These are phyloP conservation scores for Tribolium castaneum DNA, from an alignment of 1,140 invertebrate genomes.

Conservation along the genomic window DNA sequence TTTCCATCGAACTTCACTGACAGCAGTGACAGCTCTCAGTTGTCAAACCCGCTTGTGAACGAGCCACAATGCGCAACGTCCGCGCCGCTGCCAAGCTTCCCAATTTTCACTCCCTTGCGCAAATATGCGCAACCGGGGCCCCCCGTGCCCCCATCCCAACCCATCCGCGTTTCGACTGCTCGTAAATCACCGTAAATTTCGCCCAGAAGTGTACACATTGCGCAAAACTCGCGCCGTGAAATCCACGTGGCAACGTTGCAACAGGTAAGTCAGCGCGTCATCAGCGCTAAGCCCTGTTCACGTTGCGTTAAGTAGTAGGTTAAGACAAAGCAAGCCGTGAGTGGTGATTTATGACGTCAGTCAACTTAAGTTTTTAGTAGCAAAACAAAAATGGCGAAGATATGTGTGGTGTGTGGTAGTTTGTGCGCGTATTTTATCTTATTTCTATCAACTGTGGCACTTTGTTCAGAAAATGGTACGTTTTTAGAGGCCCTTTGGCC, in stretches of 20 bases:
- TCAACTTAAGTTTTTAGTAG: slow-evolving; percentile 43
- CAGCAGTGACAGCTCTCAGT: neutral
- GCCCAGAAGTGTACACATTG: neutral
- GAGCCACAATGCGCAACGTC: slow-evolving; percentile 1
- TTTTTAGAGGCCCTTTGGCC: neutral
- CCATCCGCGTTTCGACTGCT: neutral
- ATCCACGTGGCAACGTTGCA: neutral
- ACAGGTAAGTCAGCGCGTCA: neutral
- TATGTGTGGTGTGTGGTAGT: slow-evolving; percentile 39
- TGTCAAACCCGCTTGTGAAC: slow-evolving; percentile 4
- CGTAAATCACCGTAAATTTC: neutral
- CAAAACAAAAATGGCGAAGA: slow-evolving; percentile 49
- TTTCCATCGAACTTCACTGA: neutral
- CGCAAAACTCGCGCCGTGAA: neutral
- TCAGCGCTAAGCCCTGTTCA: neutral
- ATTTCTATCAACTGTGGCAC: slow-evolving; percentile 32
- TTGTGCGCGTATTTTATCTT: slow-evolving; percentile 47
- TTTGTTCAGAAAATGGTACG: slow-evolving; percentile 39
- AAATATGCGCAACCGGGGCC: neutral
- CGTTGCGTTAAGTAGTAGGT: neutral
- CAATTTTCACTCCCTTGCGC: neutral
- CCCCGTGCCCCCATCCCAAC: neutral
- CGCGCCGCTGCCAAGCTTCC: neutral
- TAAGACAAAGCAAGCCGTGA: slow-evolving; percentile 19
- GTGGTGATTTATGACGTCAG: slow-evolving; percentile 42